These are phyloP conservation scores for Sicus ferrugineus DNA, from an alignment of 2,888 invertebrate genomes.

Conservation along the genomic window DNA sequence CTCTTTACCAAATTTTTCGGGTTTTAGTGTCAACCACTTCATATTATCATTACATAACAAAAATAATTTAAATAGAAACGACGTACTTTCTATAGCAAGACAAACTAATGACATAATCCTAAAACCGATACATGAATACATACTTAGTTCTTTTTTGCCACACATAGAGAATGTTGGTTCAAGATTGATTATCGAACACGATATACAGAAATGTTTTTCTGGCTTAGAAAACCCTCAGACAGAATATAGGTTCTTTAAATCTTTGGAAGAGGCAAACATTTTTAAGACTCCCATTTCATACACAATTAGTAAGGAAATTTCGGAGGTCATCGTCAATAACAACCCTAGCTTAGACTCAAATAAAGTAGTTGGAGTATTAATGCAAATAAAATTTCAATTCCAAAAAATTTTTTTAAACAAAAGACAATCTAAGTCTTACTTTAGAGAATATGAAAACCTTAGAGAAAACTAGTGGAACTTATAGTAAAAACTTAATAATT, in stretches of 20 bases:
- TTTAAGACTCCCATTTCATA: conserved; percentile 22
- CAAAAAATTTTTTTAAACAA: conserved; percentile 35
- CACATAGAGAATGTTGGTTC: conserved; percentile 3
- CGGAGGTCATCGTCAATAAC: conserved; percentile 31
- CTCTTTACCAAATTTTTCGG: no score
- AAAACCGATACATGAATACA: conserved; percentile 26
- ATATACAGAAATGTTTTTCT: neutral
- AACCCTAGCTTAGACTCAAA: conserved; percentile 34
- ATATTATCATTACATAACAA: no score
- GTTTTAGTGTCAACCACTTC: no score
- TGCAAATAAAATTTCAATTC: conserved; percentile 37
- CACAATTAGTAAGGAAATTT: conserved; percentile 30
- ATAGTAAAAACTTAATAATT: no score
- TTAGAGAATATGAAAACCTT: conserved; percentile 30
- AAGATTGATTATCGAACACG: conserved; percentile 15
- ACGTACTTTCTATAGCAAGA: neutral
- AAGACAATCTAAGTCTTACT: conserved; percentile 35
- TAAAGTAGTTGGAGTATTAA: conserved; percentile 34
- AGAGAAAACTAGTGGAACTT: neutral
- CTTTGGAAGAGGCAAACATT: conserved; percentile 10
- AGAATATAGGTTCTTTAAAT: conserved; percentile 32
- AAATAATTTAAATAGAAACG: no score
- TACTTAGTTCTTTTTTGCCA: conserved; percentile 19
- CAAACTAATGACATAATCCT: conserved; percentile 6
- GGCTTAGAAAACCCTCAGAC: neutral